phyloP scores from a whole-genome alignment of 1,140 invertebrate species.

The Drosophila littoralis region DNA sequence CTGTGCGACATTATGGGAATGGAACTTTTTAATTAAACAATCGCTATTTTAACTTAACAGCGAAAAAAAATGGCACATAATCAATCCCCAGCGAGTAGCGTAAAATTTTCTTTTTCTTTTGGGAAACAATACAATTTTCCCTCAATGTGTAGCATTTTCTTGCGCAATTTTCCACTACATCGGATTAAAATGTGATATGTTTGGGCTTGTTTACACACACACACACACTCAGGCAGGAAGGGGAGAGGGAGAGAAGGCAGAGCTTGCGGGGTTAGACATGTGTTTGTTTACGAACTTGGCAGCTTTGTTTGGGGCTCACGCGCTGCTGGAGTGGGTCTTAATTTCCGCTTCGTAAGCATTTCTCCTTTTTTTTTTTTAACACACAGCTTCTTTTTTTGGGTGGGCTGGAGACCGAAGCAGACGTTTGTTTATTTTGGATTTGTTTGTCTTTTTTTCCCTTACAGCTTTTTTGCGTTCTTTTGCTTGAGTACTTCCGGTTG shows the following conservation, averaged over 20 bases:
- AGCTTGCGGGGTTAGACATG: constrained; percentile 60
- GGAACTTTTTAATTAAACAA: constrained; percentile 55
- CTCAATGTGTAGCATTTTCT: constrained; percentile 43
- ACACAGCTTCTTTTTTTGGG: constrained; percentile 37
- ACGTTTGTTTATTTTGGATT: constrained; percentile 69
- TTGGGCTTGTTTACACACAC: constrained; percentile 78
- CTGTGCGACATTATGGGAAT: neutral
- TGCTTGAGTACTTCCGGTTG: constrained; percentile 77
- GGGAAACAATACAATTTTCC: constrained; percentile 63
- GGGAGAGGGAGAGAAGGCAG: neutral
- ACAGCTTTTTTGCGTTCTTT: constrained; percentile 43
- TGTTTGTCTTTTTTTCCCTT: constrained; percentile 61
- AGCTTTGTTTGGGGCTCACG: constrained; percentile 68
- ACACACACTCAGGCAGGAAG: neutral
- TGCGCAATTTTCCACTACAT: constrained; percentile 81
- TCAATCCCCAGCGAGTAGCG: constrained; percentile 58
- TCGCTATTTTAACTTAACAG: constrained; percentile 55
- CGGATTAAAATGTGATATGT: constrained; percentile 83
- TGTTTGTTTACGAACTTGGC: constrained; percentile 81
- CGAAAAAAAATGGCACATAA: constrained; percentile 69
- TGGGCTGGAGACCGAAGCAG: neutral
- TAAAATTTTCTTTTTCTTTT: constrained; percentile 22
- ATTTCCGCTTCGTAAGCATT: constrained; percentile 81
- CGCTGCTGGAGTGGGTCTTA: constrained; percentile 72
- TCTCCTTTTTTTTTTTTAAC: constrained; percentile 39